phyloP scores from a whole-genome alignment of 2,888 invertebrate species.

The Heliconius aoede region DNA sequence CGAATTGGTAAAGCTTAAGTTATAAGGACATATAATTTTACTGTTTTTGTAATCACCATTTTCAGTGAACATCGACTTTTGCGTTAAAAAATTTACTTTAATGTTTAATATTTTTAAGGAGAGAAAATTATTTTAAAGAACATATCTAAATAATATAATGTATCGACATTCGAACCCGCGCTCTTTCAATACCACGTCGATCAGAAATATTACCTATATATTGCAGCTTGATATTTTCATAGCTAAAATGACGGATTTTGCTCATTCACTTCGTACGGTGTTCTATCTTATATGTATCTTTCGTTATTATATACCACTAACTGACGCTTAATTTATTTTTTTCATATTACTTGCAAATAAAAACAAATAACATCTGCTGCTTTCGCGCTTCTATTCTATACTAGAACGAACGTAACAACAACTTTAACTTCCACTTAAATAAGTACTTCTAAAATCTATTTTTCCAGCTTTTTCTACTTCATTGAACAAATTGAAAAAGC shows the following conservation, averaged over 20 bases:
- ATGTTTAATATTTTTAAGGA: neutral
- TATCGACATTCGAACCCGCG: too few relatives aligned
- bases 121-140: too few relatives aligned
- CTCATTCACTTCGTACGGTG: neutral
- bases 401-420: neutral
- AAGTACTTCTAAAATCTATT: constrained; percentile 14
- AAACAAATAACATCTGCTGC: neutral
- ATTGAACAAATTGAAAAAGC: constrained; percentile 31
- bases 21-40: constrained; percentile 27
- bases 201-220: too few relatives aligned
- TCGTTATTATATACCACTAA: neutral
- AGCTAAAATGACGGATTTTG: too few relatives aligned
- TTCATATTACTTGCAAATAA: neutral
- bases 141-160: too few relatives aligned
- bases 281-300: neutral
- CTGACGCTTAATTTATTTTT: neutral
- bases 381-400: neutral
- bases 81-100: neutral
- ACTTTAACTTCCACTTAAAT: constrained; percentile 16
- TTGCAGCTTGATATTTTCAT: too few relatives aligned
- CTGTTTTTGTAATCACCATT: constrained; percentile 1
- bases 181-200: too few relatives aligned
- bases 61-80: neutral
- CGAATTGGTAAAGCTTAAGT: constrained; percentile 40
- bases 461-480: constrained; percentile 23